These are phyloP conservation scores for Xiphydria camelus DNA, from an alignment of 2,888 invertebrate species.

Conservation along the genomic window DNA sequence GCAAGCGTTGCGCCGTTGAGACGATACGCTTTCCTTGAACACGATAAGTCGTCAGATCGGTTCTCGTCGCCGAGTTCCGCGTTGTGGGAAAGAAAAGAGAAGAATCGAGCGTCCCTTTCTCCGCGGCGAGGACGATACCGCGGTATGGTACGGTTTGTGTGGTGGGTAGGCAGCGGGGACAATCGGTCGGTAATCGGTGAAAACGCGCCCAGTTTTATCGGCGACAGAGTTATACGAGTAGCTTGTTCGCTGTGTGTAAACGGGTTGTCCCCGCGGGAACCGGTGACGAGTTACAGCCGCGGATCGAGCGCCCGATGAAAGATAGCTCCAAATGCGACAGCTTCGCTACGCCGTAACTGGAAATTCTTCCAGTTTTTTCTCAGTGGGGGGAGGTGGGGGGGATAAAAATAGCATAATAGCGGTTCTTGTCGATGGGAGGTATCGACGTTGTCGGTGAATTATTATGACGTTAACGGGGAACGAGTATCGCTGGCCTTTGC, in stretches of 20 bases:
- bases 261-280: conserved; percentile 42
- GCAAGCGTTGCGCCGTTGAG: too few relatives aligned
- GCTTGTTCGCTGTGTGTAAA: conserved; percentile 38
- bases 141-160: too few relatives aligned
- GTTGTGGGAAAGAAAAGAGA: too few relatives aligned
- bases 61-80: too few relatives aligned
- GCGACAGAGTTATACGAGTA: conserved; percentile 44
- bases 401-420: conserved; percentile 28
- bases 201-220: conserved; percentile 44
- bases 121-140: too few relatives aligned
- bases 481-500: conserved; percentile 1
- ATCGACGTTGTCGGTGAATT: conserved; percentile 33
- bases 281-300: conserved; percentile 30
- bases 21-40: too few relatives aligned
- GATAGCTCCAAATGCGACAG: conserved; percentile 21
- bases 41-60: too few relatives aligned
- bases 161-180: too few relatives aligned
- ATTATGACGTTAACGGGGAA: conserved; percentile 40
- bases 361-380: conserved; percentile 40
- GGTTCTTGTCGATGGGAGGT: conserved; percentile 21
- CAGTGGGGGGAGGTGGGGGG: too few relatives aligned
- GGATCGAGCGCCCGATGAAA: conserved; percentile 29
- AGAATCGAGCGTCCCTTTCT: too few relatives aligned
- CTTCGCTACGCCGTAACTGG: conserved; percentile 16
- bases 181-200: too few relatives aligned